Evolutionary conservation across 2,888 invertebrate species (phyloP), one percentile per base, ranked within the genome.

Genomic region (Metacarcinus magister): DNA sequence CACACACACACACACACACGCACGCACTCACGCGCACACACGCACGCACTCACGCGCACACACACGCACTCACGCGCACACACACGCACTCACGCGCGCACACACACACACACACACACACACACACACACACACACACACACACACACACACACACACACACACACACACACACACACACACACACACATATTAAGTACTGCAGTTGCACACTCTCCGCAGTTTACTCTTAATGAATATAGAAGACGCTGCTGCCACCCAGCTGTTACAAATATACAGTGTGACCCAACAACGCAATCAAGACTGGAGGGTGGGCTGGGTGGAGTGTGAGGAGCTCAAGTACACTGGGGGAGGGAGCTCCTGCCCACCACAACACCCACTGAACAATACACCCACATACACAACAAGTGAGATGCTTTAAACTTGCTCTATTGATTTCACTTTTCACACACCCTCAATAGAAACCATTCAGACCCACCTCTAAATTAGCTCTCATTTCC

Each of bases 401-500:
- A 95, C 94, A 95, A 92, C 95, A 93, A 89, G 95, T 93, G 95
- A 89, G 95, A 95, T 95, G 93, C 39, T 95, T 93, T 95, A 95
- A 95, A 95, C 95, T 95, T 93, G 89, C 95, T 95, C 95, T 95
- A 95, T 95, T 95, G 95, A 95, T 95, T 95, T 95, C 95, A 95
- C 95, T 95, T 95, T 93, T 95, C 95, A 96, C 94, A 96, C 94
- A 96, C 94, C 94, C 94, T 96, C 94, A 92, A 96, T 92, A 94
- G 94, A 75, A 43, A 91, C 94, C 96, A 87, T 94, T 94, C 92
- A 96, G 46, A 46, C 94, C 54, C n/a, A 23, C 75, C 39, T 82
- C 96, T 91, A 96, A 96, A 96, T 96, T 96, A 96, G 96, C 96
- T 92, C 96, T 96, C 96, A 67, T 96, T 94, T 87, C 94, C 94